Conservation (phyloP, 2,113 vertebrate species). For the Pachycephala philippinensis region DNA sequence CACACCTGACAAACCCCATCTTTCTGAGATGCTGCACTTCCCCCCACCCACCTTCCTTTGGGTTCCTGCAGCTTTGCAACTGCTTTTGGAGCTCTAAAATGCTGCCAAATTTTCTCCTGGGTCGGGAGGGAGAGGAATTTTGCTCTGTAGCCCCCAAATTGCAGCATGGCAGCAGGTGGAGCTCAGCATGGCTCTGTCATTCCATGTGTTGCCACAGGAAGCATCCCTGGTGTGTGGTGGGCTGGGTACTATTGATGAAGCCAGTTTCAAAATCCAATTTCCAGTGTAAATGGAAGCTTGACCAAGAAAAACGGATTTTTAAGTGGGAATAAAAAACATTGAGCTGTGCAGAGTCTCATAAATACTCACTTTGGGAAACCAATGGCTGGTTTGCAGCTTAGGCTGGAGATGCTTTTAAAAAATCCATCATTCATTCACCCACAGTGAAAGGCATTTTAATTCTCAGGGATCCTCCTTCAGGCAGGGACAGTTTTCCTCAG, state of each 20-base stretch:
- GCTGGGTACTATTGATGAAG: not conserved
- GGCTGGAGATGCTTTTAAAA: not conserved
- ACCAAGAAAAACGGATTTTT: not conserved
- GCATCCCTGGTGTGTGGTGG: rapidly evolving
- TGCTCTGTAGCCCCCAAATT: rapidly evolving
- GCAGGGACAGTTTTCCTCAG: not conserved
- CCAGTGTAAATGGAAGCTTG: not conserved
- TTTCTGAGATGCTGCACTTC: not conserved
- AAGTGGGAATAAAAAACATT: not conserved
- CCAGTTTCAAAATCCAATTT: not conserved
- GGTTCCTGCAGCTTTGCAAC: not conserved
- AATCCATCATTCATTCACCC: not conserved
- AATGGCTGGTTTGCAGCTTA: not conserved
- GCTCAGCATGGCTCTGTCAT: rapidly evolving
- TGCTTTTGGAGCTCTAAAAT: not conserved
- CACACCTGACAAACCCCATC: not conserved
- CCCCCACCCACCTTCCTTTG: not conserved
- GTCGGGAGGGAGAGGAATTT: not conserved
- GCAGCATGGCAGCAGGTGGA: not conserved
- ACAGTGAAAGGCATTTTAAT: not conserved
- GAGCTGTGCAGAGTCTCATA: not conserved
- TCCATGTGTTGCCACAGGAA: not conserved
- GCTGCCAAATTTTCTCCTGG: not conserved
- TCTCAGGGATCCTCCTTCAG: not conserved
- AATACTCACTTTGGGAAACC: not conserved